phyloP scores from a whole-genome alignment of 1,140 invertebrate genomes.

The Galleria mellonella region DNA sequence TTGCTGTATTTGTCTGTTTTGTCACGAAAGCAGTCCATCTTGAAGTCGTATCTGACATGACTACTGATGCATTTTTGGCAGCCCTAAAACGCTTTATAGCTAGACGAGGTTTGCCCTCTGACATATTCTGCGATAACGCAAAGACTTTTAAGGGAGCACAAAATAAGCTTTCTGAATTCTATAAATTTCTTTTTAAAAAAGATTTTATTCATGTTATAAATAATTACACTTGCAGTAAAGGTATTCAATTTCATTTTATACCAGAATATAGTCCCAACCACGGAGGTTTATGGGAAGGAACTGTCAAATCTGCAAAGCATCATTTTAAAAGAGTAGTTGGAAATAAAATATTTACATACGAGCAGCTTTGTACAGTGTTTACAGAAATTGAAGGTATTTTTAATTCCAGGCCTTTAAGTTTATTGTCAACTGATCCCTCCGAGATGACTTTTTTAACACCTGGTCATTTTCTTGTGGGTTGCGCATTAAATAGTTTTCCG shows the following conservation, averaged over 20 bases:
- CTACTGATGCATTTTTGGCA: not conserved
- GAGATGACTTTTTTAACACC: constrained; percentile 12
- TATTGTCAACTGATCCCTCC: not conserved
- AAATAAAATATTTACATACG: constrained; percentile 7
- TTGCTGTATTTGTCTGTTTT: not conserved
- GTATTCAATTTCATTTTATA: constrained; percentile 60
- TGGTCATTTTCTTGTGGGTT: constrained; percentile 7
- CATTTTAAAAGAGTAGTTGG: constrained; percentile 26
- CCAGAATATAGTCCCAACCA: constrained; percentile 50
- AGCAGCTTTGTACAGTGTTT: constrained; percentile 10
- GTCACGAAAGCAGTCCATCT: not conserved
- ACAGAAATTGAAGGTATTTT: constrained; percentile 9
- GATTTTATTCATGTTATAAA: not conserved
- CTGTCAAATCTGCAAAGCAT: constrained; percentile 45
- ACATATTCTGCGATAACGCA: no score
- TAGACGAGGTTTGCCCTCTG: constrained; percentile 19
- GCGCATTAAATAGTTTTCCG: not conserved
- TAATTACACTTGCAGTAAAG: constrained; percentile 8
- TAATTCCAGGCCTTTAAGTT: constrained; percentile 10
- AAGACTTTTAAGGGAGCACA: not conserved
- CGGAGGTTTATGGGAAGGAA: constrained; percentile 60
- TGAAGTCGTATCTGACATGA: not conserved
- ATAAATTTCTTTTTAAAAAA: not conserved
- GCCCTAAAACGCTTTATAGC: constrained; percentile 33
- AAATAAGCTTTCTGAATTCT: not conserved